Evolutionary conservation across 2,888 invertebrate species (phyloP).

Genomic region (Notocelia uddmanniana): DNA sequence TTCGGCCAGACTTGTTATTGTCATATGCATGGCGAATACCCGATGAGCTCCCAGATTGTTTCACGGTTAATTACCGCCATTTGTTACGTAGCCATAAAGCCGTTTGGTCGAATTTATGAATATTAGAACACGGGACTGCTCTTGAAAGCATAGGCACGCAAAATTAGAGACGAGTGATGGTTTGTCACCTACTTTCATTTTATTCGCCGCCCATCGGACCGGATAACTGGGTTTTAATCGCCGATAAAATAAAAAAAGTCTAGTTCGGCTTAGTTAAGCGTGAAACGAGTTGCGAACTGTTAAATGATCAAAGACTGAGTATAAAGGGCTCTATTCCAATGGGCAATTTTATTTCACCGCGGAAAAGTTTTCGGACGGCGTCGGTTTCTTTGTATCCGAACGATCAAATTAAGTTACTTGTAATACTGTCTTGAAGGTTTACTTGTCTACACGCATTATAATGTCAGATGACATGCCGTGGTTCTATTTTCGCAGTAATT

Average conservation of each 20-base stretch:
- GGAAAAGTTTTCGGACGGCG: conserved; percentile 34
- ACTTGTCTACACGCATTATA: neutral
- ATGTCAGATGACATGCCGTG: neutral
- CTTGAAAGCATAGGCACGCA: conserved; percentile 25
- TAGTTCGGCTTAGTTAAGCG: conserved; percentile 58
- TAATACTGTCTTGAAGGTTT: neutral
- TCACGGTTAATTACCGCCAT: conserved; percentile 72
- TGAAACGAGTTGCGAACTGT: conserved; percentile 74
- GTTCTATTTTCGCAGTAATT: neutral
- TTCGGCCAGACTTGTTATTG: conserved; percentile 78
- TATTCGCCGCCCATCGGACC: conserved; percentile 63
- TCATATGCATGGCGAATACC: conserved; percentile 79
- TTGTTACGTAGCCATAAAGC: conserved; percentile 59
- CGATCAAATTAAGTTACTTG: conserved; percentile 16
- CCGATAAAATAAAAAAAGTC: conserved; percentile 67
- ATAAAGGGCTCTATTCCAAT: conserved; percentile 57
- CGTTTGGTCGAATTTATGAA: conserved; percentile 64
- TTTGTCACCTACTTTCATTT: conserved; percentile 60
- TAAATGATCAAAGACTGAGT: conserved; percentile 70
- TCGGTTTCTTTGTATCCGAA: conserved; percentile 31
- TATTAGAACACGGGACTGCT: conserved; percentile 58
- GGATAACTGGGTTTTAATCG: conserved; percentile 70
- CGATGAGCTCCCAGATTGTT: conserved; percentile 72
- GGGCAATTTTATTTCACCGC: conserved; percentile 49
- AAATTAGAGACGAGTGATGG: conserved; percentile 34